Percentiles rank a stretch among this genome's conserved stretches.
Conservation (phyloP, 2,113 vertebrate species). For the Calyptommatus sinebrachiatus region DNA sequence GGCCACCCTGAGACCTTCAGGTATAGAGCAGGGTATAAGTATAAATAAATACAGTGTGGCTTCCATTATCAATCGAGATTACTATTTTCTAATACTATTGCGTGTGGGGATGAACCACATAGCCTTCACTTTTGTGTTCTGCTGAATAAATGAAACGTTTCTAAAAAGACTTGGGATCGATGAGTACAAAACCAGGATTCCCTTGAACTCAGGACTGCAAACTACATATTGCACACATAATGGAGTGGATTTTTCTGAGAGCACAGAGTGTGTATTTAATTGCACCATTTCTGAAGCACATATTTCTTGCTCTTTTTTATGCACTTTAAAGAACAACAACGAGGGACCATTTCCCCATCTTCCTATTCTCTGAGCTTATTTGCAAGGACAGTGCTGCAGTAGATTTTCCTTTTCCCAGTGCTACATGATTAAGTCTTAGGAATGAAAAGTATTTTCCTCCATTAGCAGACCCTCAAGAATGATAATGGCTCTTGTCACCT, state of each 20-base stretch:
- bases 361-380: slow-evolving; percentile 48
- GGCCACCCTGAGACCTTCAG: no score
- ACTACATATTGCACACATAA: neutral
- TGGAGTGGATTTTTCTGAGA: neutral
- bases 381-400: slow-evolving; percentile 50
- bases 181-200: no score
- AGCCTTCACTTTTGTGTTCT: neutral
- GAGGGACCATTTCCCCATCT: slow-evolving; percentile 55
- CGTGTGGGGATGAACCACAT: no score
- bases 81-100: neutral
- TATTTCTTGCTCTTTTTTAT: neutral
- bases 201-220: neutral
- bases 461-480: neutral
- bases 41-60: neutral
- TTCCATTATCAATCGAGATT: neutral
- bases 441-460: accelerated
- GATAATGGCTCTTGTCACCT: neutral
- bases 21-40: no score
- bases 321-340: slow-evolving; percentile 54
- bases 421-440: neutral
- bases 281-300: slow-evolving; percentile 37
- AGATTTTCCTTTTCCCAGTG: slow-evolving; percentile 28
- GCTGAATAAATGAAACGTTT: neutral
- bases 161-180: neutral
- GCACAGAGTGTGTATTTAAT: neutral